Base-by-base conservation (phyloP, 2,113 vertebrate species). In the Ceyx cyanopectus region DNA sequence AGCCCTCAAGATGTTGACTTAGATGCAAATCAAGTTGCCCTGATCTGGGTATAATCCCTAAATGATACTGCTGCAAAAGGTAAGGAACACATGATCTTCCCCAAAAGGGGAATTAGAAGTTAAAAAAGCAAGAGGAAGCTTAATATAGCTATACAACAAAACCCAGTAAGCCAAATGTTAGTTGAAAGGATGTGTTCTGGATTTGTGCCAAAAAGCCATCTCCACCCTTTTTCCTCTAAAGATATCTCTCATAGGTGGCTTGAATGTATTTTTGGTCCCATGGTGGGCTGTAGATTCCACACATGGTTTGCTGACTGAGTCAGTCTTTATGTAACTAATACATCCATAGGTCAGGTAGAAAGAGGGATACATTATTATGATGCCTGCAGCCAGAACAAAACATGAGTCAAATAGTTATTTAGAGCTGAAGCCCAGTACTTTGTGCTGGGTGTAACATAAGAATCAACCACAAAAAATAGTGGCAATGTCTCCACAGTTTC, bases 261-360 rank as follows among this genome's bases (percentile, higher is more conserved):
- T 26, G 18, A 48, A 81, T 77, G 24, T 85, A 91, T 76, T 95
- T 94, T 80, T 93, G 78, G 89, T 43, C 26, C 32, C 3, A 0
- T 79, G 45, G 10, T 74, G 51, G 51, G 24, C 56, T 76, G 46
- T 43, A 51, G 84, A 93, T 96, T 95, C 87, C 81, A 70, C 34
- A 67, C 26, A 60, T 34, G 43, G 51, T 87, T 87, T 87, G 27
- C 20, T 83, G 72, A n/a, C 43, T 80, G 60, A 56, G 46, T 77
- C 75, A 79, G 26, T 79, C 73, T 90, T 83, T 81, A 46, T 84
- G 54, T 74, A 87, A 43, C 13, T 68, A 37, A 50, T 34, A 41
- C 24, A 84, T 62, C n/a, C 41, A 51, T 24, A 77, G 87, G 51
- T 85, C 70, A 91, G 58, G 63, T 77, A 92, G 91, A 94, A 95